These are phyloP conservation scores for Drosophila serrata DNA, from an alignment of 1,140 invertebrate species.

Conservation along the genomic window DNA sequence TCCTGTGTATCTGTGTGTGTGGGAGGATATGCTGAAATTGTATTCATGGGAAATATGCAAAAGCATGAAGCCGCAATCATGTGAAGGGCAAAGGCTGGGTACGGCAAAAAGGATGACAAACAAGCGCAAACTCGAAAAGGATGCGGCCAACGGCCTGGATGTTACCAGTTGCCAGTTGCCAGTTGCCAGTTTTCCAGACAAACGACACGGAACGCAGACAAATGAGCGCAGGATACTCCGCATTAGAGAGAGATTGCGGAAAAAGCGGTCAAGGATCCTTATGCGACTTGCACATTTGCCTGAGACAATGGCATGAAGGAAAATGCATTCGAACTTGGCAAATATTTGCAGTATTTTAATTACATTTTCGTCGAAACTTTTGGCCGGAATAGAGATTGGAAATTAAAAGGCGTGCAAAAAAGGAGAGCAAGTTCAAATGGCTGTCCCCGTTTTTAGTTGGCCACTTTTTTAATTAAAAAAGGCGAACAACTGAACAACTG, in stretches of 20 bases:
- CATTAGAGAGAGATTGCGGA: constrained; percentile 21
- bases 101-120: constrained; percentile 69
- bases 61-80: constrained; percentile 59
- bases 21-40: constrained; percentile 28
- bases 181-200: constrained; percentile 20
- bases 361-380: constrained; percentile 47
- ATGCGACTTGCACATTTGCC: constrained; percentile 28
- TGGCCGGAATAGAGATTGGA: constrained; percentile 34
- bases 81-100: constrained; percentile 35
- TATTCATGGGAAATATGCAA: constrained; percentile 69
- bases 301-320: background rate
- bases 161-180: constrained; percentile 14
- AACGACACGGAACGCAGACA: constrained; percentile 48
- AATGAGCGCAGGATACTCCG: constrained; percentile 33
- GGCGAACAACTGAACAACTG: background rate
- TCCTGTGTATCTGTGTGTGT: background rate
- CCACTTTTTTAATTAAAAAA: constrained; percentile 78
- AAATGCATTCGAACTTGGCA: constrained; percentile 42
- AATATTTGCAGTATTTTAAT: constrained; percentile 61
- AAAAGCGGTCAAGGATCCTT: constrained; percentile 45
- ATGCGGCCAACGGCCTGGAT: constrained; percentile 39
- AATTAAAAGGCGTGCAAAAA: constrained; percentile 50
- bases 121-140: constrained; percentile 61
- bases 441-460: constrained; percentile 31
- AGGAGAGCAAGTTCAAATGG: constrained; percentile 63